phyloP scores from a whole-genome alignment of 2,888 invertebrate genomes.

The Stegophylla sp. region DNA sequence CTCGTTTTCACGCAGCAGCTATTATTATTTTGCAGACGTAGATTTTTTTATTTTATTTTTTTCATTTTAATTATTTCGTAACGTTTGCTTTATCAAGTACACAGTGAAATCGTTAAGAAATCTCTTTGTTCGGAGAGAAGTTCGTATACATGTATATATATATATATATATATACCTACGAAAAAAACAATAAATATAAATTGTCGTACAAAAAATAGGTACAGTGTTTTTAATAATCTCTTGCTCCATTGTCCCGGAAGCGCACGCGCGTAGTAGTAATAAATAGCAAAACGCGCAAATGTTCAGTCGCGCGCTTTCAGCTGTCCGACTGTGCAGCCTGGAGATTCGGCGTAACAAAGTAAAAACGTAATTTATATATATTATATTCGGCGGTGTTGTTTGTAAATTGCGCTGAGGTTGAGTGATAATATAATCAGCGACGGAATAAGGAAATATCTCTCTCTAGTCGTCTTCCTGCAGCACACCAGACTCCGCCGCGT shows the following conservation, averaged over 20 bases:
- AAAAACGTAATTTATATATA: background rate
- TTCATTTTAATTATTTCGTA: slow-evolving; percentile 34
- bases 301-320: background rate
- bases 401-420: slow-evolving; percentile 1
- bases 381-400: slow-evolving; percentile 41
- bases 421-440: slow-evolving; percentile 34
- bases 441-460: slow-evolving; percentile 33
- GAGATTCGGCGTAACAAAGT: background rate
- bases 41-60: background rate
- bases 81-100: slow-evolving; percentile 28
- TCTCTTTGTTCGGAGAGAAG: slow-evolving; percentile 12
- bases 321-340: too few species aligned
- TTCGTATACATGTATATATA: background rate
- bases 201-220: slow-evolving; percentile 4
- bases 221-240: slow-evolving; percentile 22
- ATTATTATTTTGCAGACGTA: slow-evolving; percentile 10
- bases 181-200: background rate
- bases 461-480: background rate
- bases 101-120: slow-evolving; percentile 22
- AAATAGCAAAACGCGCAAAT: background rate
- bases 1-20: background rate
- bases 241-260: slow-evolving; percentile 11
- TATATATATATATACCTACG: too few species aligned
- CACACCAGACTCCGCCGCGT: too few species aligned
- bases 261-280: background rate